These are phyloP conservation scores for Himalopsyche kuldschensis DNA, from an alignment of 2,888 invertebrate species.

Conservation along the genomic window DNA sequence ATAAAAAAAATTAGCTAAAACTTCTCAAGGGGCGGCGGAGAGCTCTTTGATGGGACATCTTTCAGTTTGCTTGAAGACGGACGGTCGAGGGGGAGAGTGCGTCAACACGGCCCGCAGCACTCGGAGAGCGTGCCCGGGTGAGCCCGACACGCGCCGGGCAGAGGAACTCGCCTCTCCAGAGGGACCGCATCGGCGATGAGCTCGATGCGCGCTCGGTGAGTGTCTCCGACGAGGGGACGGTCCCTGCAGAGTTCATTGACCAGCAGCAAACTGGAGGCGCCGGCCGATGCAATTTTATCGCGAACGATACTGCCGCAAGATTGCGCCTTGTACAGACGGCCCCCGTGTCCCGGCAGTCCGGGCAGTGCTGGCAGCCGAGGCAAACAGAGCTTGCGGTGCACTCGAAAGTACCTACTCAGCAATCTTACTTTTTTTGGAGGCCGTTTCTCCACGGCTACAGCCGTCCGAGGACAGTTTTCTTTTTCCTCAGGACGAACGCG, in stretches of 20 bases:
- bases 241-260: constrained; percentile 60
- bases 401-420: constrained; percentile 69
- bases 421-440: constrained; percentile 61
- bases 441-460: constrained; percentile 44
- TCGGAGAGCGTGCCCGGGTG: constrained; percentile 42
- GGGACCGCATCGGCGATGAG: constrained; percentile 33
- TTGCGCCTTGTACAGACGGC: constrained; percentile 62
- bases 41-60: neutral
- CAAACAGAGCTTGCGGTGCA: constrained; percentile 66
- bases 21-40: neutral
- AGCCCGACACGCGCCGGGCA: neutral
- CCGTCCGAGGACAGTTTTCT: constrained; percentile 35
- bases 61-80: neutral
- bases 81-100: neutral
- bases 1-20: neutral
- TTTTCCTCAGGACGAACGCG: constrained; percentile 32
- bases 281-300: constrained; percentile 50
- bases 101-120: constrained; percentile 63
- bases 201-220: constrained; percentile 35
- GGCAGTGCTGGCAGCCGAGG: constrained; percentile 52
- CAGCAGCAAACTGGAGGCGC: constrained; percentile 37
- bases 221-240: constrained; percentile 46
- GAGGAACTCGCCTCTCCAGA: neutral
- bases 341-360: constrained; percentile 51
- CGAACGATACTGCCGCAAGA: constrained; percentile 64